Evolutionary conservation across 2,113 vertebrate species (phyloP).

Genomic region (Bambusicola thoracicus): DNA sequence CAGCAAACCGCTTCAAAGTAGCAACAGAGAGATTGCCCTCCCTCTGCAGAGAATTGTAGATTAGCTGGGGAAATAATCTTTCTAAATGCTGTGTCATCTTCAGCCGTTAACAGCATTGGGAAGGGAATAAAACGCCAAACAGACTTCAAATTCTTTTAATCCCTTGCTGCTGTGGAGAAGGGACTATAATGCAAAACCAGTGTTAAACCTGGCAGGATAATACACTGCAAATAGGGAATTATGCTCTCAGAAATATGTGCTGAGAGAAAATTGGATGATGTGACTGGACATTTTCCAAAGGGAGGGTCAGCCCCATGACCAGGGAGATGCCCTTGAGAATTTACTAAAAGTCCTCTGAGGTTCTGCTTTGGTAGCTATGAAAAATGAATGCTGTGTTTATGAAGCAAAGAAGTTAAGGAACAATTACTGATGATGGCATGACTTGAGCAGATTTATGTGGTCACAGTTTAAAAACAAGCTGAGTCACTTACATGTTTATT

Average conservation of each 20-base stretch:
- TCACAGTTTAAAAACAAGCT: not conserved
- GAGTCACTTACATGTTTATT: constrained; percentile 18
- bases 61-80: not conserved
- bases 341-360: not conserved
- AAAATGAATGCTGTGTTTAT: constrained; percentile 10
- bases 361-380: not conserved
- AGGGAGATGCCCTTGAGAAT: not conserved
- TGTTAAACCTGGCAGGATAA: not conserved
- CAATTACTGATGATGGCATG: not conserved
- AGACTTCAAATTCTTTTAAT: not conserved
- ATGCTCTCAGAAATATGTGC: not conserved
- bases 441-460: constrained; percentile 18
- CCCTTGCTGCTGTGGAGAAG: not conserved
- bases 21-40: not conserved
- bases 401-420: constrained; percentile 3
- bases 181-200: not conserved
- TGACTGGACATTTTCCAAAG: not conserved
- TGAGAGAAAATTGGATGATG: not conserved
- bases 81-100: constrained; percentile 43
- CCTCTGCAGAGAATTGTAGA: not conserved
- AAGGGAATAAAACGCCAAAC: not conserved
- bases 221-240: not conserved
- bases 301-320: not conserved
- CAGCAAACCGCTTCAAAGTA: not conserved
- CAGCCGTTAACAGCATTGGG: not conserved